phyloP scores from a whole-genome alignment of 2,888 invertebrate species.

The Cryptus viduatorius region DNA sequence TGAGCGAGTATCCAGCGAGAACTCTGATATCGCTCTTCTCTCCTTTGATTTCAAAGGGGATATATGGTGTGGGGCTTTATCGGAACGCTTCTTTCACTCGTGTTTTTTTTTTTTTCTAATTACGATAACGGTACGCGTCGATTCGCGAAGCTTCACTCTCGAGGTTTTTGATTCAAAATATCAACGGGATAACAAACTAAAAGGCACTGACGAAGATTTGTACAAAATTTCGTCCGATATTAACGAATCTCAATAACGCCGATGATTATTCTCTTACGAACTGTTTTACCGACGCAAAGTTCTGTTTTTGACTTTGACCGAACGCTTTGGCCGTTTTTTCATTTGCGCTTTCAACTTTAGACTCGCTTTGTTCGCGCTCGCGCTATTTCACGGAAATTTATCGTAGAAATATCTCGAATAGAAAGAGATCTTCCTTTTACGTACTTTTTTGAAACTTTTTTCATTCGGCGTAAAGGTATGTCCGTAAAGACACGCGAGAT shows the following conservation, averaged over 20 bases:
- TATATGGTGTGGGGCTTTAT: conserved; percentile 1
- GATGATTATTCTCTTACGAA: background rate
- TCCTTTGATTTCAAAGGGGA: conserved; percentile 16
- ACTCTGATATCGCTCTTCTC: conserved; percentile 7
- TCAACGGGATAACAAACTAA: background rate
- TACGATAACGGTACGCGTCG: background rate
- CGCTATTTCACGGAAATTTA: background rate
- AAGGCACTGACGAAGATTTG: background rate
- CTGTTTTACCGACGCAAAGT: background rate
- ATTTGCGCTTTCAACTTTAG: background rate
- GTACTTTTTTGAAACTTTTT: background rate
- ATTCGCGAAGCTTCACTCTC: background rate
- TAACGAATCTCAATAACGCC: background rate
- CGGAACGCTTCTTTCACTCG: conserved; percentile 1
- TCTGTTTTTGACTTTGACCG: background rate
- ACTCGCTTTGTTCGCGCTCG: background rate
- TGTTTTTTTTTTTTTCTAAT: background rate
- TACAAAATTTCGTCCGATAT: background rate
- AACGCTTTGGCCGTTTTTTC: background rate
- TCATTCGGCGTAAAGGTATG: background rate
- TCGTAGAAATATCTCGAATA: background rate
- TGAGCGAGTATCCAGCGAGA: background rate
- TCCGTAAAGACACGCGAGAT: background rate
- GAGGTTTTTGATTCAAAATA: background rate
- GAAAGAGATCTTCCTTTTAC: no score